Evolutionary conservation across 2,888 invertebrate genomes (phyloP).

Genomic region (Bombylius major): DNA sequence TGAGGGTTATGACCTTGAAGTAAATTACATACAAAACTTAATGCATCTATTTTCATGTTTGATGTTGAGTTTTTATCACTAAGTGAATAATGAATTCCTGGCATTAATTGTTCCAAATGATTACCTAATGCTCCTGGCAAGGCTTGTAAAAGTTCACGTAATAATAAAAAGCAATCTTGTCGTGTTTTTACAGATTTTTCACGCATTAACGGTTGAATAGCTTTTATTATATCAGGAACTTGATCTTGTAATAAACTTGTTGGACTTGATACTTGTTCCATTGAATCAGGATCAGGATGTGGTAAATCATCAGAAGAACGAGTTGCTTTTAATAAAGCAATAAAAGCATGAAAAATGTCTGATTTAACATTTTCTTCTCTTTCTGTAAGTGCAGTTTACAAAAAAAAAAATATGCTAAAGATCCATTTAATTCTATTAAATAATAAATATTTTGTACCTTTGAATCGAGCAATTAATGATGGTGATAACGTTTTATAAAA

Average conservation of each 20-base stretch:
- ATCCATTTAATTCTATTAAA: background rate
- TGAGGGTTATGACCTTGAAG: slow-evolving; percentile 33
- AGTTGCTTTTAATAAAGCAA: slow-evolving; percentile 83
- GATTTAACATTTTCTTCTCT: slow-evolving; percentile 98
- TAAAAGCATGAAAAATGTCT: slow-evolving; percentile 94
- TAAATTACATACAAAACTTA: slow-evolving; percentile 61
- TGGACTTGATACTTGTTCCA: slow-evolving; percentile 62
- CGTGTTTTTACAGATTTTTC: slow-evolving; percentile 79
- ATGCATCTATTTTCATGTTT: slow-evolving; percentile 95
- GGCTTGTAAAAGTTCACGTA: slow-evolving; percentile 81
- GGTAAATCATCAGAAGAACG: slow-evolving; percentile 52
- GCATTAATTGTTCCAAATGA: slow-evolving; percentile 72
- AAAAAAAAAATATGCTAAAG: slow-evolving; percentile 6
- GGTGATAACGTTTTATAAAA: slow-evolving; percentile 85
- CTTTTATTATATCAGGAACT: slow-evolving; percentile 68
- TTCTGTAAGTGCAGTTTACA: slow-evolving; percentile 42
- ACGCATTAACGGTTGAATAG: slow-evolving; percentile 76
- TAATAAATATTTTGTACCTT: slow-evolving; percentile 44
- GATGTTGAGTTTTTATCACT: slow-evolving; percentile 88
- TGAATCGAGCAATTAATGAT: slow-evolving; percentile 81
- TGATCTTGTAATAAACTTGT: slow-evolving; percentile 47
- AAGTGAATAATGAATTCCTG: slow-evolving; percentile 79
- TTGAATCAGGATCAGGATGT: slow-evolving; percentile 50
- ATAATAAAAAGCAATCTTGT: slow-evolving; percentile 80
- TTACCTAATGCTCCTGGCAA: slow-evolving; percentile 78